These are phyloP conservation scores for Synanceia verrucosa DNA, from an alignment of 2,797 vertebrate species.

Conservation along the genomic window DNA sequence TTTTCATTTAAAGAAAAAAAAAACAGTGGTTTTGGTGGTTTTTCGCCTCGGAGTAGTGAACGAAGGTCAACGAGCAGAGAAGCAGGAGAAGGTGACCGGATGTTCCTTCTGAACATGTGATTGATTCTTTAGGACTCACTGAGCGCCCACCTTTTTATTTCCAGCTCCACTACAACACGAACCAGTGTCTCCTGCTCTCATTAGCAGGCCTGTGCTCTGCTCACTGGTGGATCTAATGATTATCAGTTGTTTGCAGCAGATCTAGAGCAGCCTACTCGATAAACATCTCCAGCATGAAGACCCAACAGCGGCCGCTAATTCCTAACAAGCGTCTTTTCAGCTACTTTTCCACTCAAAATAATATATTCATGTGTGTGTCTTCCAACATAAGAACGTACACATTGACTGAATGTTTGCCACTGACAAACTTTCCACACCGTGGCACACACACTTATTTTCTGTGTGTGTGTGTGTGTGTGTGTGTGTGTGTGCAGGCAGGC, in stretches of 20 bases:
- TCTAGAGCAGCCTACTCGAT: constrained; percentile 1
- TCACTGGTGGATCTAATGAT: constrained; percentile 1
- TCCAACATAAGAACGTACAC: constrained; percentile 58
- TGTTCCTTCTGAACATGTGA: neutral
- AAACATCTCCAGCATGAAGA: constrained; percentile 32
- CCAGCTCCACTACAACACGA: neutral
- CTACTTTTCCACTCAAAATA: constrained; percentile 57
- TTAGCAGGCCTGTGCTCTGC: neutral
- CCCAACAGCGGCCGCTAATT: constrained; percentile 14
- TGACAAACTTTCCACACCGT: constrained; percentile 74
- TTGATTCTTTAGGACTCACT: neutral
- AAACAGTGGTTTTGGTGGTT: neutral
- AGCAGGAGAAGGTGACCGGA: no score
- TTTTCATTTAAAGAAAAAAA: constrained; percentile 31
- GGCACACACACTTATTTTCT: constrained; percentile 8
- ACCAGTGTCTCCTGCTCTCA: neutral
- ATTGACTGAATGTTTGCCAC: constrained; percentile 61
- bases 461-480: constrained; percentile 19
- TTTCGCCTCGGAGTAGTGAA: neutral
- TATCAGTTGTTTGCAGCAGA: constrained; percentile 17
- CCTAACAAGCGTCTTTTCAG: constrained; percentile 68
- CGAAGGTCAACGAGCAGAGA: neutral
- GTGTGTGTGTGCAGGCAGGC: constrained; percentile 59
- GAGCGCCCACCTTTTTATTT: neutral
- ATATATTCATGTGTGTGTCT: constrained; percentile 45